Percentiles rank a stretch among this genome's conserved stretches.
phyloP scores from a whole-genome alignment of 2,113 vertebrate species.

The Xiphias gladius region DNA sequence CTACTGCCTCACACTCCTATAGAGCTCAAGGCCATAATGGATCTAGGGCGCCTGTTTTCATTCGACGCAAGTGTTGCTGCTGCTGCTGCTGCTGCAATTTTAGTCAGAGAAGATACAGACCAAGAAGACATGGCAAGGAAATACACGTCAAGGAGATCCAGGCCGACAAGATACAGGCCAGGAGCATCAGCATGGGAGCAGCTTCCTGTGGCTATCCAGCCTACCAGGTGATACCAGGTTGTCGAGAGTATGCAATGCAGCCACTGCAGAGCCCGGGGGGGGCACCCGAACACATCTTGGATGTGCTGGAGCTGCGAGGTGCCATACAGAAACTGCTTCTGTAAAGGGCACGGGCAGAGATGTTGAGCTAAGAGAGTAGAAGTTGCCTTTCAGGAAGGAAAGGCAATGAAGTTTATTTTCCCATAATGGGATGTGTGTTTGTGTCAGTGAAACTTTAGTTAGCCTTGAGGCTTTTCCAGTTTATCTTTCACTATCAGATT shows the following conservation, averaged over 20 bases:
- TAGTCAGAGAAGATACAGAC: too few relatives aligned
- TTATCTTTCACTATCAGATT: too few relatives aligned
- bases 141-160: too few relatives aligned
- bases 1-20: not conserved
- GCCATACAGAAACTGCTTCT: constrained; percentile 1
- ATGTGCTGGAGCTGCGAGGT: constrained; percentile 20
- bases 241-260: constrained; percentile 10
- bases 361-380: not conserved
- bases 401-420: too few relatives aligned
- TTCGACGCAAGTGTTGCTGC: too few relatives aligned
- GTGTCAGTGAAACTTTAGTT: too few relatives aligned
- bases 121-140: too few relatives aligned
- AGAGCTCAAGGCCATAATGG: not conserved
- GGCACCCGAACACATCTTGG: constrained; percentile 28
- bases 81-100: too few relatives aligned
- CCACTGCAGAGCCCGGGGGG: not conserved
- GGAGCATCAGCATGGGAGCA: too few relatives aligned
- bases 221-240: not conserved
- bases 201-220: too few relatives aligned
- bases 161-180: too few relatives aligned
- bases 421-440: too few relatives aligned
- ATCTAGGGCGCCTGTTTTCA: not conserved
- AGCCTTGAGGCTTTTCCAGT: not conserved
- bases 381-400: not conserved
- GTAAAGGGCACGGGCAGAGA: constrained; percentile 16